Base-by-base conservation (phyloP, 2,797 vertebrate genomes). In the Thalassophryne amazonica region DNA sequence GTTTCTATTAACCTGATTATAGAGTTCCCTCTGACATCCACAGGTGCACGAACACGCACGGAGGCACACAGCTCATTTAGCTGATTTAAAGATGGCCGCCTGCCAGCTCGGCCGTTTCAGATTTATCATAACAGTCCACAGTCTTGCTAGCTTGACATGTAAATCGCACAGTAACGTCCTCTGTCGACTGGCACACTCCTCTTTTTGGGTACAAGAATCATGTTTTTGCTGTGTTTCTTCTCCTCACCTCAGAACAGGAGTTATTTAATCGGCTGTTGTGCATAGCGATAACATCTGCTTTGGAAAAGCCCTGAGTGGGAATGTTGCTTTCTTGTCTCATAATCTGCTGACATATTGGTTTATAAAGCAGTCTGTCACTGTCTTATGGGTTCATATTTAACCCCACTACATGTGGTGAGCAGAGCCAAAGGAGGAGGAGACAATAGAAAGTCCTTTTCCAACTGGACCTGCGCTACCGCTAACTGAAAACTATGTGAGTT, bases 1-100 rank as follows among this genome's bases (percentile, higher is more conserved):
- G 52, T 74, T 69, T 50, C 62, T 76, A 73, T 80, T 86, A 83
- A 81, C 73, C 57, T 70, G 60, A 85, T 85, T 86, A 81, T 45
- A 42, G 46, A 76, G 43, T 51, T 59, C 47, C 58, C 56, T n/a
- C 57, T 58, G 38, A 67, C 75, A 73, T 71, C 56, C 51, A 52
- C 51, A 73, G 46, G 48, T 67, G 40, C 52, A 63, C 69, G 30
- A 36, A 15, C 42, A 15, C 23, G 33, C 23, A 20, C 19, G 9
- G 43, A 25, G 12, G 27, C 20, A 47, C 48, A 69, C 1, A 41
- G 42, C 34, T 67, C 48, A 71, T 74, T 80, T 74, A 60, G 78
- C 60, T 80, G 52, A 87, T 84, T 84, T 61, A 75, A n/a, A 78
- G 36, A 73, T 85, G 84, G 85, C 79, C 37, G 33, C 5, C 2